phyloP scores from a whole-genome alignment of 2,113 vertebrate species.

The Rhinolophus ferrumequinum region DNA sequence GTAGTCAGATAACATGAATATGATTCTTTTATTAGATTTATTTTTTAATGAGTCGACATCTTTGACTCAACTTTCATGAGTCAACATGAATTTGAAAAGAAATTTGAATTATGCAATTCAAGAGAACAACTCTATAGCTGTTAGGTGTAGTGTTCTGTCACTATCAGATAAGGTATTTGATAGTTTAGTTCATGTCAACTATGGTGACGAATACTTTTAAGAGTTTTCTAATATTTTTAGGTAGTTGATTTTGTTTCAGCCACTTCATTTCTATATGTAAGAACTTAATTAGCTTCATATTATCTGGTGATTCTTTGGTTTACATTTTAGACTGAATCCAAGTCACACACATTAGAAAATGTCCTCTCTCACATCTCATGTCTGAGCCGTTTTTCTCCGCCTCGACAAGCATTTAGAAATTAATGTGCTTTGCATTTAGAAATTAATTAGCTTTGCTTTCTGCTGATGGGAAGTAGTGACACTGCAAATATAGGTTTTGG shows the following conservation, averaged over 20 bases:
- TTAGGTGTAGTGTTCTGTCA: neutral
- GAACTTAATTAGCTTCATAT: neutral
- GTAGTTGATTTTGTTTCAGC: neutral
- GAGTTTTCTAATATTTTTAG: neutral
- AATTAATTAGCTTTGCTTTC: neutral
- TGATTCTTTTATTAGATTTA: neutral
- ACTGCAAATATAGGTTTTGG: neutral
- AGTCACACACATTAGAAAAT: neutral
- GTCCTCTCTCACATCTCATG: neutral
- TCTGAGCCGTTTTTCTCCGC: neutral
- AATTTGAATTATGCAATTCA: neutral
- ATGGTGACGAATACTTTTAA: neutral
- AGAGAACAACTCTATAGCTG: neutral
- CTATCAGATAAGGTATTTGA: neutral
- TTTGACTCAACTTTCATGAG: neutral
- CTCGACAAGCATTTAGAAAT: neutral
- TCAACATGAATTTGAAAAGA: slow-evolving; percentile 4
- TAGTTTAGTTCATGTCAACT: neutral
- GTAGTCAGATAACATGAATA: neutral
- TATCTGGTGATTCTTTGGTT: neutral
- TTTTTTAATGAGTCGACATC: neutral
- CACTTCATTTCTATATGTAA: neutral
- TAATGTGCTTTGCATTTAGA: neutral
- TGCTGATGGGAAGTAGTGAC: neutral
- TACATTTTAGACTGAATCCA: neutral